Conservation (phyloP, 2,113 vertebrate species). For the Campylomormyrus tamandua region DNA sequence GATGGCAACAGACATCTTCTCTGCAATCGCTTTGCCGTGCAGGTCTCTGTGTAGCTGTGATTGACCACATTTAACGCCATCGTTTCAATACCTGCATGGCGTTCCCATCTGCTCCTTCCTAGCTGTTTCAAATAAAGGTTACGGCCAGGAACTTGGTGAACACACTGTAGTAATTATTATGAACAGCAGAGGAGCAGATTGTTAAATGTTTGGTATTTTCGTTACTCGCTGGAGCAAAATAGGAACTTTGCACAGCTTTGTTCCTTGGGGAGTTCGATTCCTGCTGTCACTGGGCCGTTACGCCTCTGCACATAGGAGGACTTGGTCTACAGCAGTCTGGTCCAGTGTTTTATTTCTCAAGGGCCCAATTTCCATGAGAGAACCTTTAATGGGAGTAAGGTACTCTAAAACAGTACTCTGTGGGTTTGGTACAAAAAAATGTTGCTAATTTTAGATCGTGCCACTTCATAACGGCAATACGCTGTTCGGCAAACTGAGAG, state of each 20-base stretch:
- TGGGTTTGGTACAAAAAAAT: neutral
- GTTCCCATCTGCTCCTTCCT: neutral
- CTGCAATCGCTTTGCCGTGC: neutral
- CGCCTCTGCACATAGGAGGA: neutral
- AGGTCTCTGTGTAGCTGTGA: neutral
- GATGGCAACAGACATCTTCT: neutral
- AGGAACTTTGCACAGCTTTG: neutral
- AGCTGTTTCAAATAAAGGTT: neutral
- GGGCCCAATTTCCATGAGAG: neutral
- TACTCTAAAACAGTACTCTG: neutral
- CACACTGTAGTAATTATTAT: neutral
- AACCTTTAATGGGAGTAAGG: neutral
- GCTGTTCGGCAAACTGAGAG: neutral
- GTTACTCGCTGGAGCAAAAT: neutral
- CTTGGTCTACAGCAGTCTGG: neutral
- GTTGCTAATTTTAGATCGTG: neutral
- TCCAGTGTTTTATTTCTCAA: neutral
- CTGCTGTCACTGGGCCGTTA: neutral
- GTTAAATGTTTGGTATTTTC: neutral
- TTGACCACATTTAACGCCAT: neutral
- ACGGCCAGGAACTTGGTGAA: neutral
- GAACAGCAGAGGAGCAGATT: neutral
- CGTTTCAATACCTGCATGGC: neutral
- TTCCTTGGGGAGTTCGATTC: neutral
- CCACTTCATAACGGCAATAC: neutral